These are phyloP conservation scores for Stichopus horrens DNA, from an alignment of 53 echinoderm and acorn worm genomes.

Conservation along the genomic window DNA sequence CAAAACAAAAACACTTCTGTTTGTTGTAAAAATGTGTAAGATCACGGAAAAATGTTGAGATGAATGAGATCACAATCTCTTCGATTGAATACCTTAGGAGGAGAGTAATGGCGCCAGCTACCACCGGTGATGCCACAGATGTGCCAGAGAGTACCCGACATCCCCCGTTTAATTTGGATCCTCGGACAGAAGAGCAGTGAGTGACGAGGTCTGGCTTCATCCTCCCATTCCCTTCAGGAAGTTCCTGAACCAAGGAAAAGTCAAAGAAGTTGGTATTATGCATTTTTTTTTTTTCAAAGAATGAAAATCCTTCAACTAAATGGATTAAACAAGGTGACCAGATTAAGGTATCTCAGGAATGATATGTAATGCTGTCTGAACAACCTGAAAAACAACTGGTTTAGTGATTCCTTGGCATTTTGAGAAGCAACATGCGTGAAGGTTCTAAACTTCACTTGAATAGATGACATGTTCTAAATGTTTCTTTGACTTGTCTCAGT, in stretches of 20 bases:
- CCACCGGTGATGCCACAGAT: conserved; percentile 96
- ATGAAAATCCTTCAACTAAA: no score
- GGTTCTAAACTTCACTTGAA: neutral
- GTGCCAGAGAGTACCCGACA: conserved; percentile 95
- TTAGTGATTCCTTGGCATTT: no score
- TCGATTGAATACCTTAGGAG: conserved; percentile 70
- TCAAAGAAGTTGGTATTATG: neutral
- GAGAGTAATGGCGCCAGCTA: conserved; percentile 90
- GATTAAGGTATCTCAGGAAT: no score
- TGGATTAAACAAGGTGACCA: no score
- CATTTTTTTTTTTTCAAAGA: no score
- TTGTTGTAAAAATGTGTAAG: no score
- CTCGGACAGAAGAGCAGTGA: conserved; percentile 87
- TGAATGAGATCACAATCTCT: no score
- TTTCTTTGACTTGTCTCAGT: no score
- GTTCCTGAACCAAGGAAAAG: conserved; percentile 57
- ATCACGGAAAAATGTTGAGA: no score
- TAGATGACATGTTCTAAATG: neutral
- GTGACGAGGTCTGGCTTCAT: conserved; percentile 98
- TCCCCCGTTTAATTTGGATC: conserved; percentile 81
- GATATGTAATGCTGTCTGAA: no score
- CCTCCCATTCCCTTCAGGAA: conserved; percentile 90
- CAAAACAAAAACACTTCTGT: no score
- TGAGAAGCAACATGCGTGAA: neutral
- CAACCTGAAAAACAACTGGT: no score